Base-by-base conservation (phyloP, 2,888 invertebrate species). In the Pterostichus madidus region DNA sequence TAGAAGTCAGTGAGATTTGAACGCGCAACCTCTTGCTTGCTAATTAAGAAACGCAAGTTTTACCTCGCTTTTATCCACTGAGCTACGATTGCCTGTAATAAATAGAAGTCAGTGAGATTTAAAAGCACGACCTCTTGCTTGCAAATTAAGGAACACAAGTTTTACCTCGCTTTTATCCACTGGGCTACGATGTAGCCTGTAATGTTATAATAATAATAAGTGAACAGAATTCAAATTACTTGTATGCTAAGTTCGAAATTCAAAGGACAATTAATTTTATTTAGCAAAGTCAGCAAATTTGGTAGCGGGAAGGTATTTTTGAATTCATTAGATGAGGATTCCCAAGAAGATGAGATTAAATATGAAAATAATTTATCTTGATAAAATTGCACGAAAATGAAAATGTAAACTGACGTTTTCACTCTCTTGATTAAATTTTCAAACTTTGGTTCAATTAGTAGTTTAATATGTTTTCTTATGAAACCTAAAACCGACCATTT, bases 291-390 rank as follows among this genome's bases (percentile, higher is more conserved):
- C 3, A 10, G 61, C 13, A 35, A 61, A 31, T 11, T 10, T 8
- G n/a, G 32, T 11, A 13, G n/a, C 31, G 31, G 68, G n/a, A 10
- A 61, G 68, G 15, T 68, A 68, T 68, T 68, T 68, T 68, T 68
- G 39, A 39, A 39, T 44, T 68, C 35, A 68, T 68, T 68, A 68
- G 13, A 13, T 13, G 68, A 68, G 39, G 39, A 0, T 59, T 39
- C 13, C 39, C 5, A n/a, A 31, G 15, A 35, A 15, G 68, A 68
- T 15, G 44, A 68, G 68, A 68, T 68, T 39, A 68, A 68, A 68
- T 68, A 68, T 68, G 44, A 68, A 68, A 68, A 39, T 68, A 68
- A 68, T 68, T 68, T 68, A 68, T 68, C 68, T 68, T 68, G 68
- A 68, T 68, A 68, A 39, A 35, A 68, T 68, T 39, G n/a, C 68